These are phyloP conservation scores for Lycaena phlaeas DNA, from an alignment of 2,888 invertebrate species.

Conservation along the genomic window DNA sequence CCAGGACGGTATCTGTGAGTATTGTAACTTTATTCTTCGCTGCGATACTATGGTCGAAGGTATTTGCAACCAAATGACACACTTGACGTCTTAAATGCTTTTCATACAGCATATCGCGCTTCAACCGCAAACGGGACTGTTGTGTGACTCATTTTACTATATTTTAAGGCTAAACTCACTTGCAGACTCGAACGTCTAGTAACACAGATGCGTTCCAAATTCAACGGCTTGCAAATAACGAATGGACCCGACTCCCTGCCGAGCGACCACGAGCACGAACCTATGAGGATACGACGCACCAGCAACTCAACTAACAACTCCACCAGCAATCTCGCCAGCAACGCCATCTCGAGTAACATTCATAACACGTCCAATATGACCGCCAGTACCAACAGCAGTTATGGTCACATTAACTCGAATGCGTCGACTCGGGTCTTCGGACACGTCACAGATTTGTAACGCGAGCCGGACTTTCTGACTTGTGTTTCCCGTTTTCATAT, in stretches of 20 bases:
- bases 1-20: constrained; percentile 7
- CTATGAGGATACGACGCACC: constrained; percentile 28
- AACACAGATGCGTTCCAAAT: constrained; percentile 67
- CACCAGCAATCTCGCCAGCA: constrained; percentile 15
- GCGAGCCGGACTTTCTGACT: no score
- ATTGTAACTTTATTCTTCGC: constrained; percentile 6
- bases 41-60: constrained; percentile 5
- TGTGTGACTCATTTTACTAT: constrained; percentile 13
- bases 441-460: constrained; percentile 75
- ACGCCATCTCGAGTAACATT: constrained; percentile 7
- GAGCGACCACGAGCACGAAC: constrained; percentile 57
- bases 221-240: constrained; percentile 51
- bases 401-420: background rate
- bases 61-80: background rate
- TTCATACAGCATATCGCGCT: background rate
- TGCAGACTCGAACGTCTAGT: constrained; percentile 74
- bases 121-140: background rate
- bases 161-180: constrained; percentile 36
- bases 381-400: constrained; percentile 2
- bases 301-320: constrained; percentile 24
- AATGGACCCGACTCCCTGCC: constrained; percentile 59
- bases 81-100: background rate
- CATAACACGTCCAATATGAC: constrained; percentile 35
- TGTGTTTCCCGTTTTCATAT: no score
- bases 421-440: constrained; percentile 67